Base-by-base conservation (phyloP, 2,113 vertebrate genomes). In the Ranitomeya variabilis region DNA sequence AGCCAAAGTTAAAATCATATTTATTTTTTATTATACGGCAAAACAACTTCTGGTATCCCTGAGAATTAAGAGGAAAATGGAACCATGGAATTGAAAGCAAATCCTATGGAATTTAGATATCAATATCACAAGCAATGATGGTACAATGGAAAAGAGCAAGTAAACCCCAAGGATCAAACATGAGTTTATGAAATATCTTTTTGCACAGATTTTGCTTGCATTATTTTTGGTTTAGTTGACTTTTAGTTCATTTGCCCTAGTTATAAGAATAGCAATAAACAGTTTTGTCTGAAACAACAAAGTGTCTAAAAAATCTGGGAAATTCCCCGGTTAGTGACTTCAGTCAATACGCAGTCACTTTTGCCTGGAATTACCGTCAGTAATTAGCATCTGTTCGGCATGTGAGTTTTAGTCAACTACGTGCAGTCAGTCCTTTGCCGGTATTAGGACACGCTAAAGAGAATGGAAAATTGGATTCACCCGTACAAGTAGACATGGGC, bases 391-490 rank as follows among this genome's bases (percentile, higher is more conserved):
- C 78, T 87, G 55, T 19, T 31, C 13, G 45, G 54, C 79, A 62
- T 52, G 31, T 82, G 86, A 74, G 14, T 13, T 11, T 73, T 16
- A 73, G 31, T 45, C 26, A 67, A 23, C 60, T 26, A 18, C 21
- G 6, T 18, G 51, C 31, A 71, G 77, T 23, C 77, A 45, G n/a
- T 51, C 7, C 2, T 8, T 71, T n/a, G n/a, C 15, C 69, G 37
- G 84, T 26, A 14, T n/a, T 15, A 31, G 23, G 54, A 26, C 7
- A 23, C n/a, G 21, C 15, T n/a, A 59, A 73, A 60, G 52, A 51
- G n/a, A 74, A 74, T 57, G 55, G 79, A 82, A 87, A 81, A 82
- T 74, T 87, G 37, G 19, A 87, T 59, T 60, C 77, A 87, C n/a
- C 10, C 6, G 31, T 16, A 52, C 15, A 23, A 57, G 19, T 45